These are phyloP conservation scores for Syngnathus scovelli DNA, from an alignment of 2,113 vertebrate genomes.

Conservation along the genomic window DNA sequence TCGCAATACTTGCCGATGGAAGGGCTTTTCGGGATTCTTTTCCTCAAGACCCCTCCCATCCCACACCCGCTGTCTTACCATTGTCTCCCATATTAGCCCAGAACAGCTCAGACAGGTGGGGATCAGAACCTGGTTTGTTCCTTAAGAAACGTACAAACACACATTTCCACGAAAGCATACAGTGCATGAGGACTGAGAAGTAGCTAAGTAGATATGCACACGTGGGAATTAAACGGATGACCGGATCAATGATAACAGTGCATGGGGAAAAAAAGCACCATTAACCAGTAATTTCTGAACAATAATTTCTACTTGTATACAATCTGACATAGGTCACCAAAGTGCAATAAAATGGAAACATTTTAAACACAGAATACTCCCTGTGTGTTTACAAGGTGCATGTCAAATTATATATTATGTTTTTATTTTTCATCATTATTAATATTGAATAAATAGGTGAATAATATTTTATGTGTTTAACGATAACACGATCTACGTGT, in stretches of 20 bases:
- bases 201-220: conserved; percentile 26
- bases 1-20: too few relatives aligned
- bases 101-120: conserved; percentile 45
- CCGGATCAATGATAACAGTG: not conserved
- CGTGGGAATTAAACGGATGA: not conserved
- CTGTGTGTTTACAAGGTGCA: too few relatives aligned
- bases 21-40: conserved; percentile 8
- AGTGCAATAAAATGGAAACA: too few relatives aligned
- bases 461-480: too few relatives aligned
- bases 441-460: too few relatives aligned
- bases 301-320: too few relatives aligned
- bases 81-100: conserved; percentile 39
- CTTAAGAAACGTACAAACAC: conserved; percentile 52
- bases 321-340: too few relatives aligned
- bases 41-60: conserved; percentile 32
- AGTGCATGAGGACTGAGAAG: conserved; percentile 19
- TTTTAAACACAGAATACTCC: too few relatives aligned
- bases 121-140: conserved; percentile 53
- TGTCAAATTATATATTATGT: too few relatives aligned
- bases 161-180: conserved; percentile 6
- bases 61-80: conserved; percentile 39
- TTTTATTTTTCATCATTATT: too few relatives aligned
- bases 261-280: not conserved
- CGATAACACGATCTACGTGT: too few relatives aligned
- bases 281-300: not conserved